These are phyloP conservation scores for Scomber colias DNA, from an alignment of 2,113 vertebrate species.

Conservation along the genomic window DNA sequence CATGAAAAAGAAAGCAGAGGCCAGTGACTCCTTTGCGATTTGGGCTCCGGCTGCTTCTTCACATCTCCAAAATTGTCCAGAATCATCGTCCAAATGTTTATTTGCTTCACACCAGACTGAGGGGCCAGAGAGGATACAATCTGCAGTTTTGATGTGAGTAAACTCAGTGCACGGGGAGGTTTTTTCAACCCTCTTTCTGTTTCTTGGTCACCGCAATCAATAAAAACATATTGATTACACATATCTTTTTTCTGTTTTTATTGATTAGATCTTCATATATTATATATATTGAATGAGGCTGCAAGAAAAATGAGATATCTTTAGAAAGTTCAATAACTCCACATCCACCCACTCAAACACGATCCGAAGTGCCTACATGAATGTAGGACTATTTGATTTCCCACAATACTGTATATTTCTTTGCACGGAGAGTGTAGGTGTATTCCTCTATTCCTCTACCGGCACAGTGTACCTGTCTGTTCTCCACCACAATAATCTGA, in stretches of 20 bases:
- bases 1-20: slow-evolving; percentile 13
- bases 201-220: slow-evolving; percentile 15
- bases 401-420: slow-evolving; percentile 26
- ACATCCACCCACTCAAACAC: slow-evolving; percentile 1
- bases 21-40: neutral
- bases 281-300: neutral
- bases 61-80: neutral
- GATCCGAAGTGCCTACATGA: slow-evolving; percentile 20
- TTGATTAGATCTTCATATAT: neutral
- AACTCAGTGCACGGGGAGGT: neutral
- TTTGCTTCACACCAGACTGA: slow-evolving; percentile 12
- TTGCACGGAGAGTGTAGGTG: slow-evolving; percentile 43
- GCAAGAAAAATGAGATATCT: neutral
- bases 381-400: slow-evolving; percentile 24
- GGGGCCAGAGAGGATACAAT: slow-evolving; percentile 10
- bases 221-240: neutral
- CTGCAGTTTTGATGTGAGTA: slow-evolving; percentile 11
- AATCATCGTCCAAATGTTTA: slow-evolving; percentile 21
- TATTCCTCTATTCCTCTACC: neutral
- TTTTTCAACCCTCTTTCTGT: slow-evolving; percentile 8
- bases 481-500: slow-evolving; percentile 38
- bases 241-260: neutral
- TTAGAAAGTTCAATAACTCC: slow-evolving; percentile 5
- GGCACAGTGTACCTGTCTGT: slow-evolving; percentile 25
- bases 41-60: slow-evolving; percentile 7